Conservation (phyloP, 2,113 vertebrate species). For the Sisor rabdophorus region DNA sequence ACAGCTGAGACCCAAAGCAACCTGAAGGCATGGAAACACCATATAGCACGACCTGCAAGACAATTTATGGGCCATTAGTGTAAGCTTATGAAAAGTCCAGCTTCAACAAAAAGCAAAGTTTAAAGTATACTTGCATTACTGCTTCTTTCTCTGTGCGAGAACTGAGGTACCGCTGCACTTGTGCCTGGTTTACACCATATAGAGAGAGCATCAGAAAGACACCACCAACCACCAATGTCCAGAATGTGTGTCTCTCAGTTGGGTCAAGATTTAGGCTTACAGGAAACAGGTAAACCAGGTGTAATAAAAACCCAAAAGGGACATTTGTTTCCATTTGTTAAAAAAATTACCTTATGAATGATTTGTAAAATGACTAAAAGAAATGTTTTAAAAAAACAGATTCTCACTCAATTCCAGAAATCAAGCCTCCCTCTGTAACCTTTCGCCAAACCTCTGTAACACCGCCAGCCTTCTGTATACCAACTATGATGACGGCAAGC, state of each 20-base stretch:
- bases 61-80: not conserved
- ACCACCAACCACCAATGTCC: constrained; percentile 84
- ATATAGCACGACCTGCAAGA: constrained; percentile 84
- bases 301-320: not conserved
- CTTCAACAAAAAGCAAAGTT: not conserved
- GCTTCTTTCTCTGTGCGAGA: constrained; percentile 83
- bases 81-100: not conserved
- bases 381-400: not conserved
- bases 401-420: constrained; percentile 77
- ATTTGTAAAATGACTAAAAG: too few relatives aligned
- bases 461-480: constrained; percentile 75
- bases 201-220: constrained; percentile 92
- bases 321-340: too few relatives aligned
- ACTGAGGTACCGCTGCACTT: constrained; percentile 92
- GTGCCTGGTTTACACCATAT: constrained; percentile 92
- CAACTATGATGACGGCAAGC: constrained; percentile 82
- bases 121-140: constrained; percentile 69
- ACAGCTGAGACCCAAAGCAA: constrained; percentile 80
- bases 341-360: too few relatives aligned
- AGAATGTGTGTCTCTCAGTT: constrained; percentile 86
- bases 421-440: constrained; percentile 68
- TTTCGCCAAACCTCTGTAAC: constrained; percentile 75
- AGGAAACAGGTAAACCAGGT: not conserved
- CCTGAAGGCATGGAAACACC: constrained; percentile 89
- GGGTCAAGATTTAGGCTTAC: constrained; percentile 84